Base-by-base conservation (phyloP, 2,797 vertebrate genomes). In the Acipenser transmontanus region DNA sequence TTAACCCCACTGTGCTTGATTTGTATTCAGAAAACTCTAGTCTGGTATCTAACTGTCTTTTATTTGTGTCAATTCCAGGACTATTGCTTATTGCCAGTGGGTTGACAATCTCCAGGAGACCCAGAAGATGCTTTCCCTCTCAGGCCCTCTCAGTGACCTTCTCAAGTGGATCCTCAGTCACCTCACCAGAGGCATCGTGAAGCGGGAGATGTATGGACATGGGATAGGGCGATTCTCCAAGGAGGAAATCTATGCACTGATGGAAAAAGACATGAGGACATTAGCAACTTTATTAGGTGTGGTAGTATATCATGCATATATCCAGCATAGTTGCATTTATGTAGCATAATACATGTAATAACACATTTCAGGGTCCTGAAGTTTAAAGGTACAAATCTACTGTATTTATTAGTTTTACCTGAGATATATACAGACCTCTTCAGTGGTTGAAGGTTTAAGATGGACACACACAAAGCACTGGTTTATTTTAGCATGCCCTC, bases 191-290 rank as follows among this genome's bases (percentile, higher is more conserved):
- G 94, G 95, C 64, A 97, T 98, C 0, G 90, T 99, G 65, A 96
- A 93, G 81, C 88, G 94, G 62, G 97, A 99, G 69, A 99, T 99
- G 96, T 97, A 98, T 0, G 95, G 97, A 20, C 97, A 99, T 0
- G 97, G 97, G 73, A 98, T 99, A 0, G 96, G 97, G n/a, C 95
- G 97, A 20, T 98, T 98, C 82, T 94, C 95, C 0, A 92, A 92
- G 73, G 96, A 98, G 9, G 92, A 98, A 74, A 94, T 99, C 71
- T 98, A 99, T 73, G 77, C 77, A 4, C 84, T 98, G 81, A 99
- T 99, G 96, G 96, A 98, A 88, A 98, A 95, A 82, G 97, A 99
- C 86, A 97, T 99, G 97, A 85, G 96, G 60, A 96, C 95, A 0
- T 87, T 99, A 60, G 95, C 97, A 11, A 91, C 92, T 52, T 87